Conservation (phyloP, 2,797 vertebrate genomes). For the Holocentrus rufus region DNA sequence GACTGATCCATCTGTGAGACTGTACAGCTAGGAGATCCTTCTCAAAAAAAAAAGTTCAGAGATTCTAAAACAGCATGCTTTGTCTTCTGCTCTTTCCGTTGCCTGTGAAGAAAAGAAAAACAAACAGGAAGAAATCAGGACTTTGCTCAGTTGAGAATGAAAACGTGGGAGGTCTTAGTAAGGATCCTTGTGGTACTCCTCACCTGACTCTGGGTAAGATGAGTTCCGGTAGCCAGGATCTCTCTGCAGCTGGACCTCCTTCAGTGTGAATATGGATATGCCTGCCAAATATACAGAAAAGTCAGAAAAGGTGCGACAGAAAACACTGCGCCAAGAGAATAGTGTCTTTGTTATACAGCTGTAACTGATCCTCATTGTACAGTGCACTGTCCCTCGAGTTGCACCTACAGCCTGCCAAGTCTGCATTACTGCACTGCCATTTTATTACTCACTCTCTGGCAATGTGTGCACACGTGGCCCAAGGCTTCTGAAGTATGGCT, state of each 20-base stretch:
- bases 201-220: conserved; percentile 93
- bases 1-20: conserved; percentile 61
- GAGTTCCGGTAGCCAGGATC: conserved; percentile 96
- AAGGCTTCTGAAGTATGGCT: conserved; percentile 82
- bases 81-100: conserved; percentile 97
- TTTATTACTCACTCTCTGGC: conserved; percentile 83
- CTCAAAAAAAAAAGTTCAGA: conserved; percentile 60
- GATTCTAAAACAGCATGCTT: conserved; percentile 95
- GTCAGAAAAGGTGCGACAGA: conserved; percentile 36
- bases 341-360: conserved; percentile 49
- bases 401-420: conserved; percentile 62
- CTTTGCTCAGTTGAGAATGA: background rate
- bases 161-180: background rate
- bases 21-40: conserved; percentile 64
- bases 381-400: conserved; percentile 49
- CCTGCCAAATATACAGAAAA: conserved; percentile 58
- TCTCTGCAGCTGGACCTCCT: conserved; percentile 94
- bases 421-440: conserved; percentile 59
- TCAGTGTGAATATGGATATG: conserved; percentile 90
- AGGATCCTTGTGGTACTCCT: conserved; percentile 21
- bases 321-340: conserved; percentile 38
- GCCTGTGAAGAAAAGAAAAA: conserved; percentile 77
- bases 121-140: background rate
- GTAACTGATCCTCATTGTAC: conserved; percentile 50
- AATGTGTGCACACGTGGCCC: conserved; percentile 79